Conservation (phyloP, 2,113 vertebrate genomes). For the Erythrolamprus reginae region DNA sequence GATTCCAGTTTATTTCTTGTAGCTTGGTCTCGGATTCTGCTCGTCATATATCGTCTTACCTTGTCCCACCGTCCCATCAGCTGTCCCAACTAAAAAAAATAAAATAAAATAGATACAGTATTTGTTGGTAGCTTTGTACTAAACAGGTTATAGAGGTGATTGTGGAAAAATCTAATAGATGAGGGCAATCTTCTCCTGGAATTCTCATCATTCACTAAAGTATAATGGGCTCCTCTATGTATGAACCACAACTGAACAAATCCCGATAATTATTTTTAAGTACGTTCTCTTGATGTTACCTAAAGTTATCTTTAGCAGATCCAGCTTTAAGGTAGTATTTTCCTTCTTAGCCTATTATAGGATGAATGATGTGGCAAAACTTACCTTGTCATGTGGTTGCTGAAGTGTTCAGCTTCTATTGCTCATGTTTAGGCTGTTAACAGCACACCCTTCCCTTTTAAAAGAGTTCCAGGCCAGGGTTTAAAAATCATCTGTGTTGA, state of each 20-base stretch:
- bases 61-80: too few species aligned
- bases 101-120: too few species aligned
- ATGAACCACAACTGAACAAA: neutral
- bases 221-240: neutral
- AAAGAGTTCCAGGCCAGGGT: neutral
- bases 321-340: neutral
- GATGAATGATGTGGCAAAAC: neutral
- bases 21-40: too few species aligned
- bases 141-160: neutral
- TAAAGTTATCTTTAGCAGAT: neutral
- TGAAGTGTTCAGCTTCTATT: neutral
- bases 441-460: neutral
- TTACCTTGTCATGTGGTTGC: neutral
- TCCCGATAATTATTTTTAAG: neutral
- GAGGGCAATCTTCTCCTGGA: neutral
- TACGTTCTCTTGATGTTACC: neutral
- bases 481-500: neutral
- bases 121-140: neutral
- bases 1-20: too few species aligned
- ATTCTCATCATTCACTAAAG: neutral
- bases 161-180: neutral
- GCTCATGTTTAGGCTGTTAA: neutral
- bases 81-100: too few species aligned
- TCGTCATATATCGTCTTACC: too few species aligned
- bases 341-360: neutral